Evolutionary conservation across 2,888 invertebrate genomes (phyloP), one percentile per base, ranked within the genome.

Genomic region (Tholera decimalis): DNA sequence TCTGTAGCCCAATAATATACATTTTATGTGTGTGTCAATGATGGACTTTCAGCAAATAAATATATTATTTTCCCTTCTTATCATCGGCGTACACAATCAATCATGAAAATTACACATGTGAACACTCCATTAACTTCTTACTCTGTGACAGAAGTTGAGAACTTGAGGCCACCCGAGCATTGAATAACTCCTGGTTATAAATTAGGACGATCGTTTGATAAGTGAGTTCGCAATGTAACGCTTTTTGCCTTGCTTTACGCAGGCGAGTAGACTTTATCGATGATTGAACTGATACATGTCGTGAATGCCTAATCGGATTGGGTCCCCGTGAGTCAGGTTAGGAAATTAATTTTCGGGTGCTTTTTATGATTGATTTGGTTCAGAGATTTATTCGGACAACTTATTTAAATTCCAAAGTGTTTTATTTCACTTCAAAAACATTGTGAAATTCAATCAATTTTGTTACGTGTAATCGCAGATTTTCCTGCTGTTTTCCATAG

Each of bases 161-260:
- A 65, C 71, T 74, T 74, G 65, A 86, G 85, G 88, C 90, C 88
- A 90, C 89, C 91, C 88, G 89, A 92, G 90, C 90, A 89, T 91
- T 92, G 92, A 92, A 91, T 93, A 92, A 93, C 93, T 93, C 91
- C 86, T 83, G 88, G 89, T 92, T 93, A 93, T 93, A 94, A 95
- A 95, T 95, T 94, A 94, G 88, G 87, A 85, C 91, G 93, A 94
- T 93, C 89, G 85, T 85, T 87, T 89, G 94, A 94, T 94, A 94
- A 93, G 91, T 91, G 89, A 89, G 89, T 89, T 90, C 88, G 82
- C 63, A 78, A 73, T 66, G 90, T 89, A 87, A 83, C 86, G 90
- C 88, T 92, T 93, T 92, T 92, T 92, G 91, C 90, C 87, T 85
- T 88, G 85, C 87, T 88, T 88, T 87, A 90, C 89, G 89, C 89